Conservation (phyloP, 2,888 invertebrate species). For the Xylota segnis region DNA sequence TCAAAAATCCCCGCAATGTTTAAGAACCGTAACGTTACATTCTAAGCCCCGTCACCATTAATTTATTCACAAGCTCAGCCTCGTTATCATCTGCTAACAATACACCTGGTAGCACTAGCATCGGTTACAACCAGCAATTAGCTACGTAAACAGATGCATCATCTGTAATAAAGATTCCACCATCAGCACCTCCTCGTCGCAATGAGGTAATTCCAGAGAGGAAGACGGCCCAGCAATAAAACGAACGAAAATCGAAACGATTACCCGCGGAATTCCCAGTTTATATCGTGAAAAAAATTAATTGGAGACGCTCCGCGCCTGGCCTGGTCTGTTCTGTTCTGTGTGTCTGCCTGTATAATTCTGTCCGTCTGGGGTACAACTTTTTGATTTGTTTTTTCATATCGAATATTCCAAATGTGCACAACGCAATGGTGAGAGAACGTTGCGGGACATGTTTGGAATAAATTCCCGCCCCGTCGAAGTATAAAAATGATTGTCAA, state of each 20-base stretch:
- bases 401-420: constrained; percentile 49
- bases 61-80: constrained; percentile 24
- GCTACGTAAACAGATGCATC: constrained; percentile 40
- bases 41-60: constrained; percentile 14
- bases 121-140: constrained; percentile 39
- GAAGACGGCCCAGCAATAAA: constrained; percentile 26
- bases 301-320: constrained; percentile 50
- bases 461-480: constrained; percentile 58
- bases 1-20: constrained; percentile 45
- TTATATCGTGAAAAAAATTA: constrained; percentile 71
- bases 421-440: not conserved
- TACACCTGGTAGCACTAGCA: constrained; percentile 29
- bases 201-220: constrained; percentile 63
- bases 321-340: constrained; percentile 43
- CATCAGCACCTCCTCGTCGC: constrained; percentile 8
- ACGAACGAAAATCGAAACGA: constrained; percentile 39
- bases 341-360: constrained; percentile 55
- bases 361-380: constrained; percentile 35
- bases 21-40: constrained; percentile 34
- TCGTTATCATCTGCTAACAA: constrained; percentile 23
- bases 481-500: constrained; percentile 74
- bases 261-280: constrained; percentile 72
- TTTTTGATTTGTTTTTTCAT: constrained; percentile 13
- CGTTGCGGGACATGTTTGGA: constrained; percentile 68
- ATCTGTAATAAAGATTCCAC: constrained; percentile 21